Evolutionary conservation across 2,888 invertebrate genomes (phyloP).

Genomic region (Callosobruchus maculatus): DNA sequence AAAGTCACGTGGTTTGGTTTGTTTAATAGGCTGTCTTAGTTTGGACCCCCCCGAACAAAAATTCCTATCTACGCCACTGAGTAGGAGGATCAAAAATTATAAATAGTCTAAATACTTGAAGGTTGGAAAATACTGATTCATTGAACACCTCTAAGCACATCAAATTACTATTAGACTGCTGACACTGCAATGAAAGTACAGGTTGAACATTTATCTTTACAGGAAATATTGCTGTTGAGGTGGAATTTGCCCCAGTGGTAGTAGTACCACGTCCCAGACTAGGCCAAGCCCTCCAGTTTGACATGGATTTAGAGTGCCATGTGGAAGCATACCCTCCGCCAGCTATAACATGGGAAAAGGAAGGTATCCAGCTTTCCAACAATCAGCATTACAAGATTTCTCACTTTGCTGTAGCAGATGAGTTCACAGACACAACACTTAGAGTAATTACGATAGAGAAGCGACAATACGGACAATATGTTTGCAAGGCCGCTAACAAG

Average conservation of each 20-base stretch:
- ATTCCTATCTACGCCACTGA: no score
- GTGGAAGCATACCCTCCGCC: constrained; percentile 94
- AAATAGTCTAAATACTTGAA: no score
- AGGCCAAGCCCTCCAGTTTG: constrained; percentile 86
- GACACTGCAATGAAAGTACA: no score
- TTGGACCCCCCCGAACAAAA: no score
- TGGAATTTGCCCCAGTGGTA: constrained; percentile 86
- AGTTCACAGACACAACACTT: constrained; percentile 86
- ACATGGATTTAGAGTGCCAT: constrained; percentile 92
- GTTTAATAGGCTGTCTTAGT: no score
- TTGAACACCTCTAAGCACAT: no score
- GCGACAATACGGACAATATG: constrained; percentile 80
- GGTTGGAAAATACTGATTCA: no score
- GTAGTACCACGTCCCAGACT: constrained; percentile 78
- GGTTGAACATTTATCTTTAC: neutral
- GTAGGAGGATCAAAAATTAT: no score
- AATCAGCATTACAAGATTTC: constrained; percentile 91
- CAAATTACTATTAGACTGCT: no score
- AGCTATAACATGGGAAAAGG: constrained; percentile 87
- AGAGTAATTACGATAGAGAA: constrained; percentile 89
- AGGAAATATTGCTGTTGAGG: constrained; percentile 81
- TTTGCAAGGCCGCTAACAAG: constrained; percentile 86
- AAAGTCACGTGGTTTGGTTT: no score
- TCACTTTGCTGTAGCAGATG: constrained; percentile 87
- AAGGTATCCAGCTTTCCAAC: constrained; percentile 74